Evolutionary conservation across 2,888 invertebrate species (phyloP).

Genomic region (Tetragnatha montana): DNA sequence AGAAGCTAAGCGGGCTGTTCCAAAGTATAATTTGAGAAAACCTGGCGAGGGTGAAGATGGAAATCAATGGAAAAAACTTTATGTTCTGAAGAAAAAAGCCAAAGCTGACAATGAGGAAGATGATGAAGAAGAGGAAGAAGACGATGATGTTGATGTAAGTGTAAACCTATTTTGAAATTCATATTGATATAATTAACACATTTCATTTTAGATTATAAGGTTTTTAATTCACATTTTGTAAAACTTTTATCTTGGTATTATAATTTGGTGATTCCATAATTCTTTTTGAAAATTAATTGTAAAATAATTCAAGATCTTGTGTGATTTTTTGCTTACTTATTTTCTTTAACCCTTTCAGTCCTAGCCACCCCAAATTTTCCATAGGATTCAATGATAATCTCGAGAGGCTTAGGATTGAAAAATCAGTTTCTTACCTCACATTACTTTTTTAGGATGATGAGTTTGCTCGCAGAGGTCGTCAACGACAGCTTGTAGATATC

Average conservation of each 20-base stretch:
- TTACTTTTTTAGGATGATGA: constrained; percentile 68
- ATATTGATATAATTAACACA: too few relatives aligned
- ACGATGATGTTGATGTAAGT: constrained; percentile 62
- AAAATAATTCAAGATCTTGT: too few relatives aligned
- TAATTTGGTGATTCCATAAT: too few relatives aligned
- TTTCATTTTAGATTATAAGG: neutral
- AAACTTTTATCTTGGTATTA: neutral
- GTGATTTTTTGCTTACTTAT: too few relatives aligned
- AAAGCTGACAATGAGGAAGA: constrained; percentile 75
- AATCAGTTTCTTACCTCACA: neutral
- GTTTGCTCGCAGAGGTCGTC: constrained; percentile 80
- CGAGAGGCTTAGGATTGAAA: too few relatives aligned
- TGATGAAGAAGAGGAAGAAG: constrained; percentile 80
- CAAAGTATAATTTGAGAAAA: constrained; percentile 92
- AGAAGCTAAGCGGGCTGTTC: constrained; percentile 84
- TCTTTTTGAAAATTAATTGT: too few relatives aligned
- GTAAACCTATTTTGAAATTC: neutral
- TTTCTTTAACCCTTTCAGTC: too few relatives aligned
- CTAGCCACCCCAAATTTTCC: too few relatives aligned
- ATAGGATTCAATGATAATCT: too few relatives aligned
- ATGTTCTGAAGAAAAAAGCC: constrained; percentile 81
- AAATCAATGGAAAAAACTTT: constrained; percentile 84
- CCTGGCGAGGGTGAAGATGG: constrained; percentile 95
- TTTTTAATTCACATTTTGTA: too few relatives aligned
- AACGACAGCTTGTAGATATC: constrained; percentile 89